Evolutionary conservation across 2,797 vertebrate genomes (phyloP), one percentile per base, ranked within the genome.

Genomic region (Paguma larvata): DNA sequence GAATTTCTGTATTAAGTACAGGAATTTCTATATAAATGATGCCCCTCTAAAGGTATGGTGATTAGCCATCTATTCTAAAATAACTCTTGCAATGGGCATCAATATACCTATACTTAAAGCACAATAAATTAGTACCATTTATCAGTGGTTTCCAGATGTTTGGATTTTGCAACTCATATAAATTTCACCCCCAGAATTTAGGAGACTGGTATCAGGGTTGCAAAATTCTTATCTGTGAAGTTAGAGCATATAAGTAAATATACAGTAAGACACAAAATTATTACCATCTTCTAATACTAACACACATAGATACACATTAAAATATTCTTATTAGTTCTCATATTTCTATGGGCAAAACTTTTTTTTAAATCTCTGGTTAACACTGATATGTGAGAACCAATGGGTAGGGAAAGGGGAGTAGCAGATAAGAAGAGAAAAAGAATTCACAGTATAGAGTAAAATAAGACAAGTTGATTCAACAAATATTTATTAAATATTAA

Each of bases 271-370:
- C 19, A 92, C 16, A 79, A 53, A 91, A 89, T 44, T 73, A 92
- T 82, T 78, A 91, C 34, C 41, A 85, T 65, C 65, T 67, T 95
- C 80, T 83, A 92, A 70, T 68, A 86, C 70, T 80, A 95, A 93
- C 48, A 72, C 16, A 79, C 53, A 96, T 0, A 92, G 32, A 86
- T 14, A 95, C 3, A 91, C 41, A 87, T 73, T 87, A 89, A 1
- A 95, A 73, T 56, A 94, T 63, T 32, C 65, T 75, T 90, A 68
- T 72, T 73, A 73, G 38, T 89, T 83, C 41, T 82, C 9, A 82
- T 41, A 73, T 88, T 92, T 85, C 25, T 84, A 8, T 78, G 23
- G 75, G 53, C 23, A 84, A 84, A 48, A 79, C 12, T 34, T 53
- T 53, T 19, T 77, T 73, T 30, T 41, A 2, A 67, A 92, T 44